A percentile compares a stretch with the other conserved stretches of the same genome.
phyloP scores from a whole-genome alignment of 2,888 invertebrate genomes.

The Lumbricus terrestris region DNA sequence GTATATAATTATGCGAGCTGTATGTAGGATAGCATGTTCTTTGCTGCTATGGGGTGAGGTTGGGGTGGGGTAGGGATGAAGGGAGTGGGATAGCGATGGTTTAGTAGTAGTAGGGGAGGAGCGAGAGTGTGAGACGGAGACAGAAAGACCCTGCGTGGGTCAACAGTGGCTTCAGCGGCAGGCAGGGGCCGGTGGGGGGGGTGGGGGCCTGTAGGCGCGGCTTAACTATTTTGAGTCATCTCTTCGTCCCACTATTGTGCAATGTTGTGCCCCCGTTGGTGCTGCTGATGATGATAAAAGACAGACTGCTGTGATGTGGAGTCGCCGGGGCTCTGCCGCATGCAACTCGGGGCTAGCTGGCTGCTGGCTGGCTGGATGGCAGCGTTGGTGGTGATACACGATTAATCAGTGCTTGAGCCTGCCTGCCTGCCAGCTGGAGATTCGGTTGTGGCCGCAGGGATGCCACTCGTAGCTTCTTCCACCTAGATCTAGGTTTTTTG shows the following conservation, averaged over 20 bases:
- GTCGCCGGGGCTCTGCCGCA: too few species aligned
- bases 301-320: too few species aligned
- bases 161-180: not conserved
- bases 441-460: not conserved
- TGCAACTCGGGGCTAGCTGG: not conserved
- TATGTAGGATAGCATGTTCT: too few species aligned
- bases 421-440: too few species aligned
- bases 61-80: too few species aligned
- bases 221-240: constrained; percentile 3
- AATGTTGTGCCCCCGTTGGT: not conserved
- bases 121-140: not conserved
- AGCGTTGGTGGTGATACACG: too few species aligned
- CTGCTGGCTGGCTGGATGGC: not conserved
- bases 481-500: too few species aligned
- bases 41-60: too few species aligned
- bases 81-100: not conserved
- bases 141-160: not conserved
- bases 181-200: not conserved
- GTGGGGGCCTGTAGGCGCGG: not conserved
- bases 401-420: constrained; percentile 3
- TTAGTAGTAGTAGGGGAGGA: not conserved
- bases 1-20: too few species aligned
- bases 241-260: not conserved
- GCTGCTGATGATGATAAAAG: too few species aligned
- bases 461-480: too few species aligned